phyloP scores from a whole-genome alignment of 2,113 vertebrate genomes.

The Craseonycteris thonglongyai region DNA sequence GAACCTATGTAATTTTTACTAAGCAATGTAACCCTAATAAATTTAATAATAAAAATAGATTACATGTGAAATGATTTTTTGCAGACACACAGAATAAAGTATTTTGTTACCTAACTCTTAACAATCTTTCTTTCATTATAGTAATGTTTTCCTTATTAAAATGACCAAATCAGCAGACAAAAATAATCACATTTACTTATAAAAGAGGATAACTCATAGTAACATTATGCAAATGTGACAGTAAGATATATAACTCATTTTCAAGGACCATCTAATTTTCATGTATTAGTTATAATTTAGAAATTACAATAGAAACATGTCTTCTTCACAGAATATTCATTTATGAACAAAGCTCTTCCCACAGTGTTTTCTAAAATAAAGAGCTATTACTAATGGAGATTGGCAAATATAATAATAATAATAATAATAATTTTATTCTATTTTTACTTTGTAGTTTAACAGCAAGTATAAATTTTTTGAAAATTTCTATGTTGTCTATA shows the following conservation, averaged over 20 bases:
- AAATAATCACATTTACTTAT: background rate
- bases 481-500: background rate
- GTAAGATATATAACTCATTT: background rate
- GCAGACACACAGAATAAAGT: background rate
- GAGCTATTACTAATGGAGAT: background rate
- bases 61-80: background rate
- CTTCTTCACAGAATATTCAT: background rate
- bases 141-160: background rate
- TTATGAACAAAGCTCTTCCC: background rate
- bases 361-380: background rate
- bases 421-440: background rate
- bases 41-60: no score
- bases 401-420: background rate
- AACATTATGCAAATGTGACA: background rate
- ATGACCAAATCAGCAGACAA: background rate
- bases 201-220: background rate
- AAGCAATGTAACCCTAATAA: no score
- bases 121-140: background rate
- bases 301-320: background rate
- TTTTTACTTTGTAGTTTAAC: background rate
- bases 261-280: background rate
- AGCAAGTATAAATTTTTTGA: slow-evolving; percentile 8
- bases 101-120: background rate
- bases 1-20: no score
- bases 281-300: background rate